phyloP scores from a whole-genome alignment of 2,797 vertebrate species.

The Botia kubotai region DNA sequence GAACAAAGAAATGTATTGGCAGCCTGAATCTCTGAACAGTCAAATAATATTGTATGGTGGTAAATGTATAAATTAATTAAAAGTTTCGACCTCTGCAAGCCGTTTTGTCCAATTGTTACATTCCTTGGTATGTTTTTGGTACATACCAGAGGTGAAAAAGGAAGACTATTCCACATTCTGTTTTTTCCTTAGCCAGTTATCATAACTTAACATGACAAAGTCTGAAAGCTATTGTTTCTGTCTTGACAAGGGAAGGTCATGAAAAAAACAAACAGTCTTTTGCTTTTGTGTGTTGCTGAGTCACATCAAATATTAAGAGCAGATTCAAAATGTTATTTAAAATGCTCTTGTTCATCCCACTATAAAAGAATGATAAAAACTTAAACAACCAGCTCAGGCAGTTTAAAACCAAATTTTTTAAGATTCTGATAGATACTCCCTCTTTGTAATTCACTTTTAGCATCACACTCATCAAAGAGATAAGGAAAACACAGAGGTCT shows the following conservation, averaged over 20 bases:
- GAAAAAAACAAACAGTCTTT: background rate
- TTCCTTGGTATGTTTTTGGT: background rate
- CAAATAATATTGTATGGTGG: too few relatives aligned
- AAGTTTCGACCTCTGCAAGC: background rate
- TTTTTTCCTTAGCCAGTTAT: background rate
- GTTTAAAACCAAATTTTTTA: background rate
- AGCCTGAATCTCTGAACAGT: background rate
- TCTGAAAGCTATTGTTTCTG: conserved; percentile 42
- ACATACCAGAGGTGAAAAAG: background rate
- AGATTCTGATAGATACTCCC: background rate
- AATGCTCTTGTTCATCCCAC: background rate
- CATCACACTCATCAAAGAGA: background rate
- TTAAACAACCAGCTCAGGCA: background rate
- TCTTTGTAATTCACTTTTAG: background rate
- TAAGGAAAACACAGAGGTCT: background rate
- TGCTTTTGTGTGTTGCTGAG: background rate
- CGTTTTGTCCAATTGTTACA: background rate
- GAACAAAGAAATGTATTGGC: conserved; percentile 10
- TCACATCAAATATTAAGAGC: background rate
- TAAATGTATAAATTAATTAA: background rate
- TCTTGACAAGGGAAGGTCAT: conserved; percentile 60
- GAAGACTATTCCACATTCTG: too few relatives aligned
- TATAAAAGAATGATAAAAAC: too few relatives aligned
- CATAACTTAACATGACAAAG: background rate
- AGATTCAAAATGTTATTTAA: background rate